A percentile compares a stretch with the other conserved stretches of the same genome.
phyloP scores from a whole-genome alignment of 2,113 vertebrate genomes.

The Hippocampus zosterae region DNA sequence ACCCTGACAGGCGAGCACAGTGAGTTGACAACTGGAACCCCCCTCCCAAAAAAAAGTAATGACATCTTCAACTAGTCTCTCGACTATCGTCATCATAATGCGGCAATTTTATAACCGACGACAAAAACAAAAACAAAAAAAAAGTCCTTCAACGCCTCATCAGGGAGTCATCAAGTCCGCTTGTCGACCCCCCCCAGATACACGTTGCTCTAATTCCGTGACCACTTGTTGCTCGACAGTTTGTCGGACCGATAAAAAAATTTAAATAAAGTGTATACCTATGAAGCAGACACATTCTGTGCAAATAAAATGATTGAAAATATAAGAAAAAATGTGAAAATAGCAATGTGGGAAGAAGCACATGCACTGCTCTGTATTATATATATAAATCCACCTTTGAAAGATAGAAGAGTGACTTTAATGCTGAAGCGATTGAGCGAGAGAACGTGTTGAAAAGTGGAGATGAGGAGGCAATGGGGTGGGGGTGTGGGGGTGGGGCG shows the following conservation, averaged over 20 bases:
- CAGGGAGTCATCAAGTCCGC: no score
- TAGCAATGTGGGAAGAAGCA: neutral
- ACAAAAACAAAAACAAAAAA: no score
- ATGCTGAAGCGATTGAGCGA: conserved; percentile 59
- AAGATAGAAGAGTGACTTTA: neutral
- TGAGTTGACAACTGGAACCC: no score
- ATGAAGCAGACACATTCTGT: neutral
- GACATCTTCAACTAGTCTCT: no score
- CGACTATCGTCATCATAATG: no score
- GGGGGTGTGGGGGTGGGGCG: conserved; percentile 4
- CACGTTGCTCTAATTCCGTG: neutral
- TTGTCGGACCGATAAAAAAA: no score
- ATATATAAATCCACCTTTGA: neutral
- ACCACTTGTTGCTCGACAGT: neutral
- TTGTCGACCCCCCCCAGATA: no score
- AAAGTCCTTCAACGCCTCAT: no score
- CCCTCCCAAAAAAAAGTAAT: no score
- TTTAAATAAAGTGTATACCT: neutral
- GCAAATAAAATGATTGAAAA: neutral
- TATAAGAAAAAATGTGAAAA: neutral
- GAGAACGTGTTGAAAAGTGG: conserved; percentile 39
- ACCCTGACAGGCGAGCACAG: no score
- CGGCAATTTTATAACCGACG: no score
- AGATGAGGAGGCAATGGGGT: conserved; percentile 9
- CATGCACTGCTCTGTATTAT: neutral